These are phyloP conservation scores for Galeruca laticollis DNA, from an alignment of 2,888 invertebrate genomes.

Conservation along the genomic window DNA sequence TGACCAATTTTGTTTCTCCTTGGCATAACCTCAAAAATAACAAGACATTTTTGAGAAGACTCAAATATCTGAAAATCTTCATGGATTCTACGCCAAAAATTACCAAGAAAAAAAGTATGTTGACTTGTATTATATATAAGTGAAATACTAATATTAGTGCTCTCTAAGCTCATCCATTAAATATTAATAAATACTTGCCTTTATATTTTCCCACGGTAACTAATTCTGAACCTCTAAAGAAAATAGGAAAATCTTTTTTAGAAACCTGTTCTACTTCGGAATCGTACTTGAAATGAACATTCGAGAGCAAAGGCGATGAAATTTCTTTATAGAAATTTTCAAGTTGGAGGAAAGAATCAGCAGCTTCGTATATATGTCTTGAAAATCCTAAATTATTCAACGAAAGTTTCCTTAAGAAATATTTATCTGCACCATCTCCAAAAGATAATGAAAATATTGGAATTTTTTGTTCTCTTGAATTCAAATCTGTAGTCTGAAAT, in stretches of 20 bases:
- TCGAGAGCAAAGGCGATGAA: slow-evolving; percentile 74
- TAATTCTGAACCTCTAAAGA: slow-evolving; percentile 74
- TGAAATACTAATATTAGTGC: background rate
- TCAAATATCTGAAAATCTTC: too few relatives aligned
- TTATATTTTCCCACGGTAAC: slow-evolving; percentile 70
- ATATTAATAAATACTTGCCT: slow-evolving; percentile 30
- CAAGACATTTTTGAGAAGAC: too few relatives aligned
- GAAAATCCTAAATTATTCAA: slow-evolving; percentile 75
- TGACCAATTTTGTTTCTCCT: too few relatives aligned
- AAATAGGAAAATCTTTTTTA: slow-evolving; percentile 70
- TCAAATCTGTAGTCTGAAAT: slow-evolving; percentile 61
- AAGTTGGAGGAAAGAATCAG: slow-evolving; percentile 75
- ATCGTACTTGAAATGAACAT: slow-evolving; percentile 74
- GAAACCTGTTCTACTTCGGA: slow-evolving; percentile 70
- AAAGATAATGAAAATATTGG: slow-evolving; percentile 76
- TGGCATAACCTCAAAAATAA: too few relatives aligned
- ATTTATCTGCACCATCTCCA: slow-evolving; percentile 75
- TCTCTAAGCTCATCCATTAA: background rate
- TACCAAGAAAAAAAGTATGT: too few relatives aligned
- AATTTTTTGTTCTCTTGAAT: slow-evolving; percentile 44
- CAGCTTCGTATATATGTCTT: slow-evolving; percentile 76
- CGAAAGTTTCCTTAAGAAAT: slow-evolving; percentile 74
- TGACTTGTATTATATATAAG: background rate
- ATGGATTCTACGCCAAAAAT: too few relatives aligned
- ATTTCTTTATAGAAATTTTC: slow-evolving; percentile 75